These are phyloP conservation scores for Poeciliopsis infans DNA, from an alignment of 2,797 vertebrate species.

Conservation along the genomic window DNA sequence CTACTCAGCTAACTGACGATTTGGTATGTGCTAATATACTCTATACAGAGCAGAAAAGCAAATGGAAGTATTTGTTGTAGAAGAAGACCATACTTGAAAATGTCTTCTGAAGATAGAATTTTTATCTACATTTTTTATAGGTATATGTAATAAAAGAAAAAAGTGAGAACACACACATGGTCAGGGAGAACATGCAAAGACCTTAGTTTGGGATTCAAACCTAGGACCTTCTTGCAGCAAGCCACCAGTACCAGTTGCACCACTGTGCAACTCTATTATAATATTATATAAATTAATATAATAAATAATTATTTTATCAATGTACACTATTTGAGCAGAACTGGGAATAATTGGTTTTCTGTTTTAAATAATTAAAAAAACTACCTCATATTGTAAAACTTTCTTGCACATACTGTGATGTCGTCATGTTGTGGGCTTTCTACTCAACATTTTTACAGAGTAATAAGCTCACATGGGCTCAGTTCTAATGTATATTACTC, in stretches of 20 bases:
- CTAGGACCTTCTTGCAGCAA: background rate
- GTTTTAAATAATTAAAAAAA: background rate
- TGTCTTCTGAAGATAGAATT: background rate
- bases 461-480: background rate
- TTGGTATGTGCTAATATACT: background rate
- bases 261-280: background rate
- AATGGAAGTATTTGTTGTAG: too few species aligned
- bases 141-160: background rate
- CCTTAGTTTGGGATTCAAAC: background rate
- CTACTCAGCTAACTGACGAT: background rate
- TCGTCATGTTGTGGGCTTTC: background rate
- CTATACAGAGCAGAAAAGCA: background rate
- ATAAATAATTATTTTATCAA: background rate
- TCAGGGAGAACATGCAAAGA: background rate
- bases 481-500: background rate
- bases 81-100: background rate
- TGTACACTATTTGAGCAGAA: background rate
- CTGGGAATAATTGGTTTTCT: background rate
- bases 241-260: background rate
- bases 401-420: background rate
- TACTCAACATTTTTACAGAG: background rate
- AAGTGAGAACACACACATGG: background rate
- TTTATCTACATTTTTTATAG: background rate
- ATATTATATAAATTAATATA: background rate
- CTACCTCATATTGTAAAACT: background rate